phyloP scores from a whole-genome alignment of 2,888 invertebrate genomes.

The Caenorhabditis imperialis region DNA sequence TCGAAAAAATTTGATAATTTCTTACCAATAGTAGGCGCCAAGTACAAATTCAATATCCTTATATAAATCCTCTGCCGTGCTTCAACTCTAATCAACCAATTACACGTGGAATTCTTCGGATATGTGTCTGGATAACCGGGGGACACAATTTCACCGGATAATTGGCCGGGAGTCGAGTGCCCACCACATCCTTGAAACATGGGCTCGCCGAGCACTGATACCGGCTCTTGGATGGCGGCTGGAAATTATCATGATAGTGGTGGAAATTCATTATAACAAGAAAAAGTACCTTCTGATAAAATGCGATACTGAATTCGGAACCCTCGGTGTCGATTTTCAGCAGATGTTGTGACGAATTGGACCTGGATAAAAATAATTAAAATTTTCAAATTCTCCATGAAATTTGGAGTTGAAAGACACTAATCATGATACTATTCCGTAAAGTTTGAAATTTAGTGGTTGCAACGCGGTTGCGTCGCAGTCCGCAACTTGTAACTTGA shows the following conservation, averaged over 20 bases:
- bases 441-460: no score
- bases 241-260: not conserved
- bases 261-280: not conserved
- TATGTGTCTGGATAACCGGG: constrained; percentile 79
- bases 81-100: constrained; percentile 80
- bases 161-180: constrained; percentile 47
- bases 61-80: constrained; percentile 79
- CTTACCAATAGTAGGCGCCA: constrained; percentile 74
- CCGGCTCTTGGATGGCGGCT: constrained; percentile 61
- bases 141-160: constrained; percentile 77
- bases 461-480: no score
- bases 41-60: constrained; percentile 79
- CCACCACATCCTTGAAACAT: constrained; percentile 56
- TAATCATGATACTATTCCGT: no score
- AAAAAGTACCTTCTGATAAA: constrained; percentile 69
- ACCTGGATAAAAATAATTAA: no score
- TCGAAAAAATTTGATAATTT: no score
- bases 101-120: constrained; percentile 79
- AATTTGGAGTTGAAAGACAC: no score
- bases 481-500: no score
- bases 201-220: constrained; percentile 40
- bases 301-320: constrained; percentile 69
- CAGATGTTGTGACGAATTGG: constrained; percentile 56
- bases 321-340: constrained; percentile 44
- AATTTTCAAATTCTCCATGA: no score